phyloP scores from a whole-genome alignment of 2,888 invertebrate species.

The Drosophila meridionalis region DNA sequence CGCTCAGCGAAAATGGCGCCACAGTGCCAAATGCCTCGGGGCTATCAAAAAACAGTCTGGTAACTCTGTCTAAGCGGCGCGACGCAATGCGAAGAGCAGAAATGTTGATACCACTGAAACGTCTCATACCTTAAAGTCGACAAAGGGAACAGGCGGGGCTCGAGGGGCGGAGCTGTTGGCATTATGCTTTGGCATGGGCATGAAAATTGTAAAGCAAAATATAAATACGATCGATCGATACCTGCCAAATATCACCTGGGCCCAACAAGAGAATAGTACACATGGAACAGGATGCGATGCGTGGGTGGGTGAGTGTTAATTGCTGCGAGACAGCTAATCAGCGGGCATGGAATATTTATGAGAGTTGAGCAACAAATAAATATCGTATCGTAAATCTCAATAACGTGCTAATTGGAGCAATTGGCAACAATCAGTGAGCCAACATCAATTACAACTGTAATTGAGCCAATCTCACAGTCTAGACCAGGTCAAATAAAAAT shows the following conservation, averaged over 20 bases:
- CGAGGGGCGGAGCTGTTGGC: constrained; percentile 10
- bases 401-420: constrained; percentile 22
- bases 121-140: constrained; percentile 10
- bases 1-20: constrained; percentile 44
- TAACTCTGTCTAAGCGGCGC: constrained; percentile 4
- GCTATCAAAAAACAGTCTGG: constrained; percentile 7
- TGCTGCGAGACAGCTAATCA: constrained; percentile 59
- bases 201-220: constrained; percentile 70
- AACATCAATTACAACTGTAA: constrained; percentile 5
- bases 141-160: neutral
- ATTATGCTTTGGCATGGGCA: constrained; percentile 63
- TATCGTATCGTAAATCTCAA: constrained; percentile 5
- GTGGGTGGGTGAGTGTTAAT: constrained; percentile 64
- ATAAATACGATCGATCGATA: constrained; percentile 25
- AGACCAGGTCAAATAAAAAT: neutral
- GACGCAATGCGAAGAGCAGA: constrained; percentile 42
- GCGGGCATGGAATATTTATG: constrained; percentile 70
- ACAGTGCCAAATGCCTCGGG: constrained; percentile 36
- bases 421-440: constrained; percentile 22
- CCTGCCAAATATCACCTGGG: constrained; percentile 16
- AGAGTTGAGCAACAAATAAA: constrained; percentile 30
- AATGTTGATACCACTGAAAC: constrained; percentile 65
- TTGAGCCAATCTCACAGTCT: constrained; percentile 24
- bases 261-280: neutral
- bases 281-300: constrained; percentile 36